Percentiles rank a stretch among this genome's conserved stretches.
These are phyloP conservation scores for Amblyteles armatorius DNA, from an alignment of 2,888 invertebrate species.

Conservation along the genomic window DNA sequence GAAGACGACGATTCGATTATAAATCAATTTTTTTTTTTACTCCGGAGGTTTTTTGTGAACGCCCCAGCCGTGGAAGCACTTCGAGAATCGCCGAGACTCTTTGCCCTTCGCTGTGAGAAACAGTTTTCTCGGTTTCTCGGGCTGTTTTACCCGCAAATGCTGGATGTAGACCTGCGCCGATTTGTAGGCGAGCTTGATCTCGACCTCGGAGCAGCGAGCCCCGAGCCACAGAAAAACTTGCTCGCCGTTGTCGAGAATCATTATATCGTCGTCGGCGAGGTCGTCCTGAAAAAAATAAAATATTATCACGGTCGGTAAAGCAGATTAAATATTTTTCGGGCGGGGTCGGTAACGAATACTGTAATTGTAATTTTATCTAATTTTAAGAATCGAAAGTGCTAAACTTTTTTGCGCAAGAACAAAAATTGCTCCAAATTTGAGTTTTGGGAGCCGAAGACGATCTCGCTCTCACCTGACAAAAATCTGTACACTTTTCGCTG, in stretches of 20 bases:
- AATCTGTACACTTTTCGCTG: constrained; percentile 99
- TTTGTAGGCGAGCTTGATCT: constrained; percentile 99
- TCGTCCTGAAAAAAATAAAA: constrained; percentile 90
- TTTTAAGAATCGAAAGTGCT: no score
- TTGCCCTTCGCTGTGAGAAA: constrained; percentile 98
- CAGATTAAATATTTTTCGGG: no score
- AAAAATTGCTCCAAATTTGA: no score
- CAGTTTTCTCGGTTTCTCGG: constrained; percentile 95
- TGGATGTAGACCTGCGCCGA: constrained; percentile 99
- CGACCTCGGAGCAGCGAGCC: constrained; percentile 98
- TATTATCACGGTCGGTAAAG: neutral
- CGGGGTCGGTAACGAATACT: no score
- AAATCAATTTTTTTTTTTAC: constrained; percentile 83
- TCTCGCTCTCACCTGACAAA: constrained; percentile 91
- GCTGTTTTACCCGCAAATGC: constrained; percentile 97
- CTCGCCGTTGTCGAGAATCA: constrained; percentile 99
- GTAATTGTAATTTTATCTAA: no score
- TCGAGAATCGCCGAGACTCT: constrained; percentile 97
- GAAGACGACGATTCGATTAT: neutral
- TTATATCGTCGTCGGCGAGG: constrained; percentile 99
- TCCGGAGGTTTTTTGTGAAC: constrained; percentile 93
- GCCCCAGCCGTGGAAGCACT: constrained; percentile 99
- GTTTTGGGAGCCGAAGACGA: no score
- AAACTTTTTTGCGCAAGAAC: no score
- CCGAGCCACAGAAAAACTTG: constrained; percentile 99